Evolutionary conservation across 2,888 invertebrate genomes (phyloP).

Genomic region (Cryptus viduatorius): DNA sequence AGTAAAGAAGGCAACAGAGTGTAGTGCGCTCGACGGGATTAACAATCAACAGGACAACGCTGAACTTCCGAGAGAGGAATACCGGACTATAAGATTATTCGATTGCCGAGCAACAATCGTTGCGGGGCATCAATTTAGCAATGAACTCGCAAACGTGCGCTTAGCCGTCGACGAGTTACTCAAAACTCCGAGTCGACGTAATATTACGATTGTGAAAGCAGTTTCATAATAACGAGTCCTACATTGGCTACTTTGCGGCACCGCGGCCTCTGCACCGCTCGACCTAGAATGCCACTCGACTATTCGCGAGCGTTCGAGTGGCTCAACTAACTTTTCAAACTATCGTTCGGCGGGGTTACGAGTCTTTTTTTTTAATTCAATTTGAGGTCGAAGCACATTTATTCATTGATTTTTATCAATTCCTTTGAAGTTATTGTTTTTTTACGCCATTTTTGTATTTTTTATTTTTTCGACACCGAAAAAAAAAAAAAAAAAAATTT

Average conservation of each 20-base stretch:
- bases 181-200: constrained; percentile 10
- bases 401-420: no score
- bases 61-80: neutral
- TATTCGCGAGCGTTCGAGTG: constrained; percentile 5
- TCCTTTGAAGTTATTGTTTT: no score
- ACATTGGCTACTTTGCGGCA: constrained; percentile 28
- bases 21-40: neutral
- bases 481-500: neutral
- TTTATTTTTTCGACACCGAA: neutral
- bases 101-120: constrained; percentile 59
- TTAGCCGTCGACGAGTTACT: neutral
- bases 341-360: neutral
- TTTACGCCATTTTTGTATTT: neutral
- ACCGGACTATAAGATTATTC: constrained; percentile 41
- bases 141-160: constrained; percentile 15
- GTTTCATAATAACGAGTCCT: constrained; percentile 50
- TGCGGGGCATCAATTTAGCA: constrained; percentile 58
- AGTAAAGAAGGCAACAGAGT: neutral
- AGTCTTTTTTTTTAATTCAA: no score
- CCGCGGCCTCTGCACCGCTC: constrained; percentile 8
- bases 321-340: neutral
- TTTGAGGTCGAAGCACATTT: no score
- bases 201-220: constrained; percentile 56
- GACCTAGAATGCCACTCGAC: constrained; percentile 33
- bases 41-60: neutral